A percentile compares a stretch with the other conserved stretches of the same genome.
phyloP scores from a whole-genome alignment of 2,797 vertebrate genomes.

The Heliangelus exortis region DNA sequence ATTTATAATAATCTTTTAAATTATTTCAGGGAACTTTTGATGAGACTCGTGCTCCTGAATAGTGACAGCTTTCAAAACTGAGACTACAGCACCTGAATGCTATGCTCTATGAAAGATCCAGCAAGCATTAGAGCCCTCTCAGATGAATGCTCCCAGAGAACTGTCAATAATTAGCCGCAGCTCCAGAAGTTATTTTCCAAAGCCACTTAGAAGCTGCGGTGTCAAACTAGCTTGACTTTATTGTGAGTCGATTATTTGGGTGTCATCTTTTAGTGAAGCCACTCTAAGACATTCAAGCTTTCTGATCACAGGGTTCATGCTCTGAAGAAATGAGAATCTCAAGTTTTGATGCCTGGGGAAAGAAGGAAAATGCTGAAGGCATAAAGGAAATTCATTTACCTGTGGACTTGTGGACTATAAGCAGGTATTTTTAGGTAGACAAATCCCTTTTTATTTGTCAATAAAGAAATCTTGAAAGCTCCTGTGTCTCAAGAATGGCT shows the following conservation, averaged over 20 bases:
- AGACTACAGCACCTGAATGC: not conserved
- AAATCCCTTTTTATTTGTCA: not conserved
- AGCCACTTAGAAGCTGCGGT: not conserved
- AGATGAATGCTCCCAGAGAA: not conserved
- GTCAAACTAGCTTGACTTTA: slow-evolving; percentile 2
- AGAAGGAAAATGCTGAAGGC: not conserved
- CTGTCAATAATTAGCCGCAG: not conserved
- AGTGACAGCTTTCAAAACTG: not conserved
- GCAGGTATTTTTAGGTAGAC: not conserved
- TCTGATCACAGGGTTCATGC: not conserved
- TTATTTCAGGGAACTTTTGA: not conserved
- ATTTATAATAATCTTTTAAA: not conserved
- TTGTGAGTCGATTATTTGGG: not conserved
- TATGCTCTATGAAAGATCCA: not conserved
- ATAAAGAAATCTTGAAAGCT: not conserved
- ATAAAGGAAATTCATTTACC: not conserved
- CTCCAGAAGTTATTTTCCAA: slow-evolving; percentile 25
- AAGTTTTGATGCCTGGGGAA: not conserved
- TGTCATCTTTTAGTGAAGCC: not conserved
- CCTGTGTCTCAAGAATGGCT: not conserved
- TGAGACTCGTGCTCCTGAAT: not conserved
- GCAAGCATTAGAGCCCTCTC: not conserved
- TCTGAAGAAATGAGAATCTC: not conserved
- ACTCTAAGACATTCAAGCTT: not conserved
- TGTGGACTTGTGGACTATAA: not conserved